Base-by-base conservation (phyloP, 2,797 vertebrate genomes). In the Tarsius wallacei region DNA sequence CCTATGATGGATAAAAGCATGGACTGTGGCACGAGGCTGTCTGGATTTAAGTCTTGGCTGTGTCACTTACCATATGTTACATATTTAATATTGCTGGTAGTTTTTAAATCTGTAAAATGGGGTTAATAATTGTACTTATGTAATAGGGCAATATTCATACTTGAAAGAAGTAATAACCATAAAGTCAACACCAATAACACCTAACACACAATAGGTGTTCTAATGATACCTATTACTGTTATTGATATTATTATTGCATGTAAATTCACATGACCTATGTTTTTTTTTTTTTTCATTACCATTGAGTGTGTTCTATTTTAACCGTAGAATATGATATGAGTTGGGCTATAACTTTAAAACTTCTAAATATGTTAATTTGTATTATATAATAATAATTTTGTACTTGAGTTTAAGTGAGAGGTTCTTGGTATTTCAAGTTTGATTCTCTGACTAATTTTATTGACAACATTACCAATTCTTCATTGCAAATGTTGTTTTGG, bases 61-160 rank as follows among this genome's bases (percentile, higher is more conserved):
- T 93, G 36, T 71, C 80, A 84, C 31, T 81, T 83, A 59, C 31
- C 63, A 11, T 93, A 22, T 57, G 51, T 47, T 94, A 88, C 53
- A 87, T 94, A 74, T 93, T 96, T 92, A 92, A 90, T 87, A 87
- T 63, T 33, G 28, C 2, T 83, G 59, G 19, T 77, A 55, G 42
- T 15, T 96, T 90, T 78, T n/a, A 17, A 28, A 89, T 51, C 55
- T 87, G 17, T 47, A 82, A 91, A 97, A 76, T 89, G 51, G 24
- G 21, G 7, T 91, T 87, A 74, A 93, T 91, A 73, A 70, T 26
- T 87, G 2, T 42, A 33, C 66, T 81, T 87, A 53, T 3, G 7
- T 53, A 86, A 77, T 42, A 89, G 19, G 33, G 19, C 24, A 81
- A 63, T 83, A 88, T 6, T 61, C 49, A 68, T 57, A 51, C 85